Conservation (phyloP, 2,113 vertebrate genomes). For the Octodon degus region DNA sequence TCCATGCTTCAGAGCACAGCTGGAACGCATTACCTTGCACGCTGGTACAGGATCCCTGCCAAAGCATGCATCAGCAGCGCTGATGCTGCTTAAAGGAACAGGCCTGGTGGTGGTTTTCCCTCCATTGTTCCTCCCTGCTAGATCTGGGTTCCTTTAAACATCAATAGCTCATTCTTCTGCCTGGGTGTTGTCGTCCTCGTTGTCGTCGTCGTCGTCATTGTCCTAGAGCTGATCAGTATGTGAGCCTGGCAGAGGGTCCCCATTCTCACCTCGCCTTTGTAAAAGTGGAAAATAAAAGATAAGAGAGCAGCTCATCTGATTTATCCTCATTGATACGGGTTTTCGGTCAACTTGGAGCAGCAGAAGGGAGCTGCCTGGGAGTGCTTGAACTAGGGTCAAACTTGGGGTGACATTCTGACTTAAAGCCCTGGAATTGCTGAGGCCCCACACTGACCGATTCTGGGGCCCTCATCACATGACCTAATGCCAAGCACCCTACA, state of each 20-base stretch:
- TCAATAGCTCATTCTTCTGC: neutral
- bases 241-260: neutral
- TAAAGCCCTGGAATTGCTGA: conserved; percentile 58
- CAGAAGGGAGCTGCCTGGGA: conserved; percentile 54
- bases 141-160: conserved; percentile 57
- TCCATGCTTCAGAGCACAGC: conserved; percentile 69
- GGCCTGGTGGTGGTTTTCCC: neutral
- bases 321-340: neutral
- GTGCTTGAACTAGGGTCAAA: conserved; percentile 37
- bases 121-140: neutral
- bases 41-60: conserved; percentile 54
- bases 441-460: neutral
- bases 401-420: conserved; percentile 62
- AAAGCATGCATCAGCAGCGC: conserved; percentile 62
- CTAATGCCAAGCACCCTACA: neutral
- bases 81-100: conserved; percentile 68
- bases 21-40: conserved; percentile 74
- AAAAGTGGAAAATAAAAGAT: neutral
- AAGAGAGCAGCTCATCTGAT: neutral
- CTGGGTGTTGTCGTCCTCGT: too few relatives aligned
- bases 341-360: conserved; percentile 36
- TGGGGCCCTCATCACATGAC: neutral
- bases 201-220: too few relatives aligned
- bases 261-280: neutral
- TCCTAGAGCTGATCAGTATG: neutral